These are phyloP conservation scores for Notodonta ziczac DNA, from an alignment of 2,888 invertebrate genomes.

Conservation along the genomic window DNA sequence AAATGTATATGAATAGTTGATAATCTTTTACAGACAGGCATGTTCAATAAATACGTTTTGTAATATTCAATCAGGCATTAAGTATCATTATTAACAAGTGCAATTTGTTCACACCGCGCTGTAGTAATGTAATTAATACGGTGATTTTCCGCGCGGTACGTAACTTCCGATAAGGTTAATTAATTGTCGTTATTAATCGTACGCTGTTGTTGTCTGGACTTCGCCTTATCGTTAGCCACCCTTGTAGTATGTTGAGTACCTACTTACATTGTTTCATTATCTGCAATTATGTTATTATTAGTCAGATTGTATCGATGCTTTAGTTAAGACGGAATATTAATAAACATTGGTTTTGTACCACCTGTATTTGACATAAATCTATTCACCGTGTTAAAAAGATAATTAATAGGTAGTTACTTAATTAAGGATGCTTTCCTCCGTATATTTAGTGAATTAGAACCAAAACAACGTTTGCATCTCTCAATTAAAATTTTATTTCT, in stretches of 20 bases:
- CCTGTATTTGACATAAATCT: no score
- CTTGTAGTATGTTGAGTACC: constrained; percentile 3
- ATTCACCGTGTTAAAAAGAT: no score
- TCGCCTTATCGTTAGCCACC: constrained; percentile 20
- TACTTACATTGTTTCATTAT: constrained; percentile 4
- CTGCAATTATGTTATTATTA: not conserved
- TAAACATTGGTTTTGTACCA: no score
- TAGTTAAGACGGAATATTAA: no score
- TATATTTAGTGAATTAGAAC: no score
- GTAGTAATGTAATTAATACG: constrained; percentile 21
- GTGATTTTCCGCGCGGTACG: constrained; percentile 54
- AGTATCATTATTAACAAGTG: not conserved
- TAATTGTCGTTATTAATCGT: constrained; percentile 50
- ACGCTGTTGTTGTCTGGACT: constrained; percentile 32
- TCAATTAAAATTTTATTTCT: not conserved
- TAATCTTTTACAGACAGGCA: no score
- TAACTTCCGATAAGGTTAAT: constrained; percentile 53
- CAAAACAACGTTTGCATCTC: not conserved
- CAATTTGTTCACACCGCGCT: not conserved
- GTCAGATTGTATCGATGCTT: no score
- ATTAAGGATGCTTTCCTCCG: no score
- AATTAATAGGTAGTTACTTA: no score
- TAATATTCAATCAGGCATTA: not conserved
- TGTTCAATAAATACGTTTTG: no score
- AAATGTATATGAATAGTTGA: no score